A percentile compares a stretch with the other conserved stretches of the same genome.
These are phyloP conservation scores for Osmerus eperlanus DNA, from an alignment of 2,113 vertebrate species.

Conservation along the genomic window DNA sequence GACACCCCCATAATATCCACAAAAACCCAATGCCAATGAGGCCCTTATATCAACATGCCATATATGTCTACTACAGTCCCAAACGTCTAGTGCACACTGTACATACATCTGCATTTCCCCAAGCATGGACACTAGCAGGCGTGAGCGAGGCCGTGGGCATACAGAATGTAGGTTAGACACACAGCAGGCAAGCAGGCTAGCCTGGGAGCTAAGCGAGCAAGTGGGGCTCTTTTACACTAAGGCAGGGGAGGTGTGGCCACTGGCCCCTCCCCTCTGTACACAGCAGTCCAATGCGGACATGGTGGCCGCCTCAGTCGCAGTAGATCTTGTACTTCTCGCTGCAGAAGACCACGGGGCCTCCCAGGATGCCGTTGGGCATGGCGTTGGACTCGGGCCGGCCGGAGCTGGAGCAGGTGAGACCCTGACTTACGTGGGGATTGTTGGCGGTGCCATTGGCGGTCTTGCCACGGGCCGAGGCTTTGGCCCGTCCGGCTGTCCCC, in stretches of 20 bases:
- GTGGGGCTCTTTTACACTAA: slow-evolving; percentile 77
- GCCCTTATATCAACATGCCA: slow-evolving; percentile 67
- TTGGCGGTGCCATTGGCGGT: slow-evolving; percentile 68
- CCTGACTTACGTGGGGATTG: slow-evolving; percentile 88
- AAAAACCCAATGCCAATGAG: slow-evolving; percentile 53
- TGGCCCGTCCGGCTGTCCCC: slow-evolving; percentile 76
- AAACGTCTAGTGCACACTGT: slow-evolving; percentile 62
- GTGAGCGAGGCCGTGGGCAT: slow-evolving; percentile 63
- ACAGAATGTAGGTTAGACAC: slow-evolving; percentile 59
- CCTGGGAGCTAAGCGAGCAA: slow-evolving; percentile 69
- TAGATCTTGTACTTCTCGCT: slow-evolving; percentile 97
- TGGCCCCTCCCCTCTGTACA: slow-evolving; percentile 65
- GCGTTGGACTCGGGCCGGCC: slow-evolving; percentile 54
- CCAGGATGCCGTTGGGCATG: slow-evolving; percentile 75
- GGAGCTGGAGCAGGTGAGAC: slow-evolving; percentile 80
- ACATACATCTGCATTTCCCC: slow-evolving; percentile 69
- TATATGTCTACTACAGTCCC: slow-evolving; percentile 69
- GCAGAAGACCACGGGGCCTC: slow-evolving; percentile 84
- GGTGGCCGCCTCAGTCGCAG: slow-evolving; percentile 81
- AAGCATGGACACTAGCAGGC: slow-evolving; percentile 72
- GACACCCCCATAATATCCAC: slow-evolving; percentile 65
- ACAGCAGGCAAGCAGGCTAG: slow-evolving; percentile 67
- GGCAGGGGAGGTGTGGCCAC: slow-evolving; percentile 50
- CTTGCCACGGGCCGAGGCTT: slow-evolving; percentile 73
- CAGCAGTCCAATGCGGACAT: slow-evolving; percentile 45